Conservation (phyloP, 1,140 invertebrate species). For the Musca vetustissima region DNA sequence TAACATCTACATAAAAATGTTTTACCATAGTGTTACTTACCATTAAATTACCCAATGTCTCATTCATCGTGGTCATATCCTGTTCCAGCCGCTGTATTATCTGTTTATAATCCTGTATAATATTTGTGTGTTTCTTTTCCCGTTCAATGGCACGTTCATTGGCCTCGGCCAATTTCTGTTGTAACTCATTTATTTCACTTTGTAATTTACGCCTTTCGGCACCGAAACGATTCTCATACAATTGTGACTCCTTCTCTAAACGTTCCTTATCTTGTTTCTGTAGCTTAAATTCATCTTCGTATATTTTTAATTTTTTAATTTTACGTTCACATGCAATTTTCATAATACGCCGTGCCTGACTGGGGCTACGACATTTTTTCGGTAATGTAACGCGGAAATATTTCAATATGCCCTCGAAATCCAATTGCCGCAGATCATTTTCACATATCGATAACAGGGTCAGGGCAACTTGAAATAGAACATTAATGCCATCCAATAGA, state of each 20-base stretch:
- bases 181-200: slow-evolving; percentile 76
- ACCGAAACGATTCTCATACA: slow-evolving; percentile 61
- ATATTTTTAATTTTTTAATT: slow-evolving; percentile 93
- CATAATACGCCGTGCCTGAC: slow-evolving; percentile 84
- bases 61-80: slow-evolving; percentile 71
- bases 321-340: slow-evolving; percentile 88
- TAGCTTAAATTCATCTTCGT: slow-evolving; percentile 88
- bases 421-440: slow-evolving; percentile 90
- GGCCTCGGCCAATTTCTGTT: slow-evolving; percentile 76
- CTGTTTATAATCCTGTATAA: slow-evolving; percentile 91
- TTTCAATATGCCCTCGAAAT: slow-evolving; percentile 96
- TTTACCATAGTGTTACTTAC: slow-evolving; percentile 55
- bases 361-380: slow-evolving; percentile 92
- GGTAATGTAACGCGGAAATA: slow-evolving; percentile 94
- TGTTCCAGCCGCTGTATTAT: slow-evolving; percentile 87
- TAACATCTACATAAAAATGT: too few species aligned
- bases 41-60: slow-evolving; percentile 62
- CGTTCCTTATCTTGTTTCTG: slow-evolving; percentile 79
- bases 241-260: slow-evolving; percentile 65
- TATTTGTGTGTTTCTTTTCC: slow-evolving; percentile 68
- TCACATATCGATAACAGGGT: slow-evolving; percentile 89
- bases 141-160: slow-evolving; percentile 76
- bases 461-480: slow-evolving; percentile 93
- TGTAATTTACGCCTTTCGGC: slow-evolving; percentile 83
- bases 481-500: slow-evolving; percentile 89